Evolutionary conservation across 2,888 invertebrate genomes (phyloP), one percentile per base, ranked within the genome.

Genomic region (Fragum fragum): DNA sequence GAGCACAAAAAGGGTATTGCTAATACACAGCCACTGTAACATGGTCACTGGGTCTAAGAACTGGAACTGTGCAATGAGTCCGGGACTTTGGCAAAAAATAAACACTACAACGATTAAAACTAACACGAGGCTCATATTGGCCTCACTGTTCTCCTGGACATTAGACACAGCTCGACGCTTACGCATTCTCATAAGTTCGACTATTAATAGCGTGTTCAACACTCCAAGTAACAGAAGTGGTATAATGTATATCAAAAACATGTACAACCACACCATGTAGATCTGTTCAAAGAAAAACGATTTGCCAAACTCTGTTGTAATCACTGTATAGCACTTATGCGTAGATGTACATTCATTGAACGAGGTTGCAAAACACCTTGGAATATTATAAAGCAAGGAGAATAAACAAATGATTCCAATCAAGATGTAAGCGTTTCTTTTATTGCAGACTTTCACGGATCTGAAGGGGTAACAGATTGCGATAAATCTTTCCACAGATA

Each of bases 31-130:
- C 88, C 91, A 92, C 78, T 91, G 89, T 21, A 91, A 73, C 71
- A 93, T 87, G 0, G 84, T 81, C 39, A 75, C 74, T 3, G 86
- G 68, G 55, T 87, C 83, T 66, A 92, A 78, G 70, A 89, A 87
- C 76, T 91, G 89, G 76, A 92, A 92, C 79, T 92, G 92, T 7
- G 92, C 89, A 14, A 92, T 85, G 21, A 92, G 85, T 26, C 92
- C 92, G 0, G 93, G 93, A 6, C 92, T 92, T 81, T 93, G 94
- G 83, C 94, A 94, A 42, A 91, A 87, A 66, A 94, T 90, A 82
- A 94, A 94, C n/a, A 92, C 91, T 21, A 93, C 89, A 66, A 94
- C 93, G 69, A 94, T 91, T 21, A 93, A 85, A 21, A 94, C 90
- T 26, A 94, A 86, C 59, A 93, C 91, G 36, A 93, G 87, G 52